Conservation (phyloP, 2,797 vertebrate species). For the Sebastes taczanowskii region DNA sequence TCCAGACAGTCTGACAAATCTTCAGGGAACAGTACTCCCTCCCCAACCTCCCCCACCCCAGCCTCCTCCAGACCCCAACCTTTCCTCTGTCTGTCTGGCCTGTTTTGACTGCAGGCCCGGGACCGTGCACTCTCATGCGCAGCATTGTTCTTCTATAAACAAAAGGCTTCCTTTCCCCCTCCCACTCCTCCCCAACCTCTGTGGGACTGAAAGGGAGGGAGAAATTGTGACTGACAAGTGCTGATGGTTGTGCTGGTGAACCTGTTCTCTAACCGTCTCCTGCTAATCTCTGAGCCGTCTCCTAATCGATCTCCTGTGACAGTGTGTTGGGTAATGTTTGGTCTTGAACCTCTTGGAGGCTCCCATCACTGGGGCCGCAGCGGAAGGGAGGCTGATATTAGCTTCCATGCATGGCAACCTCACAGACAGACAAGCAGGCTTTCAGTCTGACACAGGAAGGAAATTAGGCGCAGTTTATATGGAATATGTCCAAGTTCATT, state of each 20-base stretch:
- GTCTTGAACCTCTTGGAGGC: constrained; percentile 18
- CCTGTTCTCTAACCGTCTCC: constrained; percentile 35
- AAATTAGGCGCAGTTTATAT: constrained; percentile 7
- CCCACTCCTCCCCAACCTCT: constrained; percentile 42
- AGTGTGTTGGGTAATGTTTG: constrained; percentile 27
- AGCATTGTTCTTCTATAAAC: constrained; percentile 79
- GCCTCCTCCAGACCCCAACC: constrained; percentile 11
- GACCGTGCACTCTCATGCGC: constrained; percentile 51
- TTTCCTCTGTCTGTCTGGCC: constrained; percentile 55
- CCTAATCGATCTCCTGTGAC: constrained; percentile 43
- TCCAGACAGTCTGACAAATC: constrained; percentile 74
- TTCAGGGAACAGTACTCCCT: constrained; percentile 59
- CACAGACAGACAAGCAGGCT: constrained; percentile 24
- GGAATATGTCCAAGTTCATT: constrained; percentile 15
- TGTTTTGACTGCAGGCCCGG: constrained; percentile 68
- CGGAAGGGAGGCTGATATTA: constrained; percentile 8
- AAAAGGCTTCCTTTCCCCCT: constrained; percentile 70
- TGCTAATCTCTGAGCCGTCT: constrained; percentile 41
- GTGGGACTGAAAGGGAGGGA: constrained; percentile 14
- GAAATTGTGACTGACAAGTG: constrained; percentile 33
- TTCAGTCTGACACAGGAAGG: constrained; percentile 28
- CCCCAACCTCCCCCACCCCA: neutral
- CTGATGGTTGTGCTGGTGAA: constrained; percentile 21
- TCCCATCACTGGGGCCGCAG: neutral
- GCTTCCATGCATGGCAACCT: constrained; percentile 7